Evolutionary conservation across 92 coral and sea anemone species (phyloP).

Genomic region (Porites evermanni): DNA sequence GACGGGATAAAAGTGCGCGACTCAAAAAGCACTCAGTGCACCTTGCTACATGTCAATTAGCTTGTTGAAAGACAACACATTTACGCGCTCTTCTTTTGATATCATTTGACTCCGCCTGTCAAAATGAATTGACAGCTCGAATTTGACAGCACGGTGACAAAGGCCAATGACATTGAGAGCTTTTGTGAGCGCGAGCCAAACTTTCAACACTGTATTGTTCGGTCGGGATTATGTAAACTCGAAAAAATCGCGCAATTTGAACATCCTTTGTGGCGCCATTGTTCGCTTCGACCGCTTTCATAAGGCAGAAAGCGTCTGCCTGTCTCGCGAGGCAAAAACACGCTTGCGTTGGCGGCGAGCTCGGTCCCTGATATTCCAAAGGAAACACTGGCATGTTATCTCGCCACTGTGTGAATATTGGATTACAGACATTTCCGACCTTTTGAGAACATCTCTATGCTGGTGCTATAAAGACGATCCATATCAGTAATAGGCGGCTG

Average conservation of each 20-base stretch:
- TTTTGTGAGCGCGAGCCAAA: slow-evolving; percentile 85
- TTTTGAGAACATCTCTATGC: slow-evolving; percentile 26
- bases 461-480: slow-evolving; percentile 39
- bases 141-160: slow-evolving; percentile 82
- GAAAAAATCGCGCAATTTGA: slow-evolving; percentile 92
- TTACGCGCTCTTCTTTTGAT: slow-evolving; percentile 69
- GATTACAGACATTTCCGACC: slow-evolving; percentile 47
- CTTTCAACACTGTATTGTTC: slow-evolving; percentile 83
- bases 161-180: slow-evolving; percentile 93
- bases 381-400: slow-evolving; percentile 33
- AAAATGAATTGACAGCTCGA: slow-evolving; percentile 90
- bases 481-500: slow-evolving; percentile 51
- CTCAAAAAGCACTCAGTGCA: slow-evolving; percentile 49
- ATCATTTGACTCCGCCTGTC: slow-evolving; percentile 91
- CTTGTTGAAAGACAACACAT: slow-evolving; percentile 65
- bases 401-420: slow-evolving; percentile 34
- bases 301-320: slow-evolving; percentile 73
- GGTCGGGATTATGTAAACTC: slow-evolving; percentile 90
- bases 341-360: slow-evolving; percentile 10
- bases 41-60: slow-evolving; percentile 74
- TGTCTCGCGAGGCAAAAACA: slow-evolving; percentile 35
- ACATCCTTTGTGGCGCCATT: slow-evolving; percentile 77
- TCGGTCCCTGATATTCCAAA: slow-evolving; percentile 18
- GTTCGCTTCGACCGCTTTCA: slow-evolving; percentile 78
- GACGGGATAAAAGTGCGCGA: slow-evolving; percentile 51